phyloP scores from a whole-genome alignment of 1,140 invertebrate genomes.

The Bombus polaris region DNA sequence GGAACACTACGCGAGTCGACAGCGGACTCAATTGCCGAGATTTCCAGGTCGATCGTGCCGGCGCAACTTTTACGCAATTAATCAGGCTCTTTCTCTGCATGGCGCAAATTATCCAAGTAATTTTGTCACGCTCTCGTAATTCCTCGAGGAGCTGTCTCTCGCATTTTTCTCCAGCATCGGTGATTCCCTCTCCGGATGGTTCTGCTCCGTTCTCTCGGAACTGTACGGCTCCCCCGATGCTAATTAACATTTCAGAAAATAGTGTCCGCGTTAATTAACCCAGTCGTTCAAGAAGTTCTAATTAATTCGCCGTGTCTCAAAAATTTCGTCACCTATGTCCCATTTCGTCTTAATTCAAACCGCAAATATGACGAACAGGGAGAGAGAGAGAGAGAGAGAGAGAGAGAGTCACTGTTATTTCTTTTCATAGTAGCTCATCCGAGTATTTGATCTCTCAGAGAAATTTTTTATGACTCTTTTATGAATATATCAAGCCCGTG shows the following conservation, averaged over 20 bases:
- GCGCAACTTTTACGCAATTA: slow-evolving; percentile 18
- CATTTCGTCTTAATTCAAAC: not conserved
- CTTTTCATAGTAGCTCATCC: not conserved
- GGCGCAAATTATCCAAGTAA: slow-evolving; percentile 35
- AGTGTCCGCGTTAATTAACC: slow-evolving; percentile 36
- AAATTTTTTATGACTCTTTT: too few species aligned
- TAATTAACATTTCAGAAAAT: slow-evolving; percentile 44
- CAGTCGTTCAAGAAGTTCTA: not conserved
- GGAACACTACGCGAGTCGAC: too few species aligned
- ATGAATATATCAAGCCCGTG: too few species aligned
- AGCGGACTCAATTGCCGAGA: not conserved
- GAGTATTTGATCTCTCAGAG: not conserved
- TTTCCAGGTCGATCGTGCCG: not conserved
- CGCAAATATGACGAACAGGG: not conserved
- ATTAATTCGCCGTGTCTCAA: not conserved
- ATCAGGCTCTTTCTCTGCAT: slow-evolving; percentile 1
- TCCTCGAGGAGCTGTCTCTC: slow-evolving; percentile 5
- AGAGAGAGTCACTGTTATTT: too few species aligned
- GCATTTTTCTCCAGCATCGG: slow-evolving; percentile 22
- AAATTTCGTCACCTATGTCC: not conserved
- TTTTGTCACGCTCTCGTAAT: slow-evolving; percentile 34
- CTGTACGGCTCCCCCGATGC: not conserved
- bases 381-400: too few species aligned
- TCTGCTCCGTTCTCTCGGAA: not conserved
- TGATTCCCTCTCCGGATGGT: slow-evolving; percentile 24